Evolutionary conservation across 2,113 vertebrate species (phyloP).

Genomic region (Oryzias curvinotus): DNA sequence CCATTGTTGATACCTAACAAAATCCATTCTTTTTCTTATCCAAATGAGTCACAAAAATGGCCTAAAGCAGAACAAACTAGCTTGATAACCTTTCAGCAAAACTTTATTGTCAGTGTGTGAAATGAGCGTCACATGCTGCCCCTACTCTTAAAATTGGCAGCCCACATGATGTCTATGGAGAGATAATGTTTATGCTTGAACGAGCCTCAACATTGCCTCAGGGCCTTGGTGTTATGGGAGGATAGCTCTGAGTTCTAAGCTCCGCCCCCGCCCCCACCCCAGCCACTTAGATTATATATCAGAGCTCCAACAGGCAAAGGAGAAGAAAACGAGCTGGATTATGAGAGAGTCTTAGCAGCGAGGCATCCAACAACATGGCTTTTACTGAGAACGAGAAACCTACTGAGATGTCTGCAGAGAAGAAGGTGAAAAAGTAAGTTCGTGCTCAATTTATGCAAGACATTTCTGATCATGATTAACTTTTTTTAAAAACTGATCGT

Average conservation of each 20-base stretch:
- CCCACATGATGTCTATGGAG: conserved; percentile 12
- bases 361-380: conserved; percentile 36
- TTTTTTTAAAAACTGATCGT: background rate
- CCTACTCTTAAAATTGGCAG: conserved; percentile 42
- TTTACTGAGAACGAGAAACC: conserved; percentile 29
- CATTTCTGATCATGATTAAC: background rate
- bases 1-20: too few relatives aligned
- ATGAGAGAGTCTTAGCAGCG: conserved; percentile 40
- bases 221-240: conserved; percentile 28
- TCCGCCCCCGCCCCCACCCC: conserved; percentile 6
- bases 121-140: conserved; percentile 44
- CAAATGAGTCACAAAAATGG: background rate
- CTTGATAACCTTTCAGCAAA: background rate
- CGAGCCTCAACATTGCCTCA: conserved; percentile 35
- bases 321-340: conserved; percentile 28
- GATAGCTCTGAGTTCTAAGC: conserved; percentile 21
- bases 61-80: background rate
- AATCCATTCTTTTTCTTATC: background rate
- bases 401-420: conserved; percentile 33
- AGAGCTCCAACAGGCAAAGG: conserved; percentile 30
- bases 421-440: conserved; percentile 56
- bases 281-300: conserved; percentile 52
- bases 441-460: background rate
- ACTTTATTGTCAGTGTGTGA: conserved; percentile 17
- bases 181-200: conserved; percentile 38